Evolutionary conservation across 1,140 invertebrate species (phyloP).

Genomic region (Augochlora pura): DNA sequence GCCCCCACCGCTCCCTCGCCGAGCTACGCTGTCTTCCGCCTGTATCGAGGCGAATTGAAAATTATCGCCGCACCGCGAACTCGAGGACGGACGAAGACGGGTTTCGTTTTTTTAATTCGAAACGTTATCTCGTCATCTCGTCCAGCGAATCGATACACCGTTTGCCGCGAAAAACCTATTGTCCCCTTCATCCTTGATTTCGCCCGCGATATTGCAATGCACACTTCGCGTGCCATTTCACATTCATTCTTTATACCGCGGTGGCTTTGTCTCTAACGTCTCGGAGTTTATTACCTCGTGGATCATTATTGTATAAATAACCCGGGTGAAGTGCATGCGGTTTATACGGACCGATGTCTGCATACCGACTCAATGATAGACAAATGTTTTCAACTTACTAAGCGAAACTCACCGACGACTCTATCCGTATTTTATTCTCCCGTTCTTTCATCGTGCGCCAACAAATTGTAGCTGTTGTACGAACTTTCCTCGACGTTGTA

Average conservation of each 20-base stretch:
- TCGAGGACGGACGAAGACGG: too few species aligned
- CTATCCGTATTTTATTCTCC: too few species aligned
- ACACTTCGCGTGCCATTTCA: conserved; percentile 2
- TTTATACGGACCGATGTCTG: too few species aligned
- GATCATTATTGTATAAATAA: not conserved
- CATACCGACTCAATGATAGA: too few species aligned
- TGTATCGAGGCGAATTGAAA: not conserved
- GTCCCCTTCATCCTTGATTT: not conserved
- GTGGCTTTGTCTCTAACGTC: not conserved
- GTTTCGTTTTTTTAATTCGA: too few species aligned
- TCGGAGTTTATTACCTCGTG: not conserved
- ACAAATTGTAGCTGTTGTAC: too few species aligned
- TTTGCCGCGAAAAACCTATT: too few species aligned
- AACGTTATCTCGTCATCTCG: not conserved
- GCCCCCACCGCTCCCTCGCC: not conserved
- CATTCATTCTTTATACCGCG: not conserved
- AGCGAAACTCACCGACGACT: too few species aligned
- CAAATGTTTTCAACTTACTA: too few species aligned
- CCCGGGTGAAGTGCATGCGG: too few species aligned
- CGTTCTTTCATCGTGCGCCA: too few species aligned
- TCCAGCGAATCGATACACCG: not conserved
- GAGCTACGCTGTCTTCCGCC: not conserved
- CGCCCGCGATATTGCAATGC: not conserved
- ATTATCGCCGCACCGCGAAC: not conserved
- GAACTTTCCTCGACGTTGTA: too few species aligned